Conservation (phyloP, 1,140 invertebrate species). For the Nasonia giraulti region DNA sequence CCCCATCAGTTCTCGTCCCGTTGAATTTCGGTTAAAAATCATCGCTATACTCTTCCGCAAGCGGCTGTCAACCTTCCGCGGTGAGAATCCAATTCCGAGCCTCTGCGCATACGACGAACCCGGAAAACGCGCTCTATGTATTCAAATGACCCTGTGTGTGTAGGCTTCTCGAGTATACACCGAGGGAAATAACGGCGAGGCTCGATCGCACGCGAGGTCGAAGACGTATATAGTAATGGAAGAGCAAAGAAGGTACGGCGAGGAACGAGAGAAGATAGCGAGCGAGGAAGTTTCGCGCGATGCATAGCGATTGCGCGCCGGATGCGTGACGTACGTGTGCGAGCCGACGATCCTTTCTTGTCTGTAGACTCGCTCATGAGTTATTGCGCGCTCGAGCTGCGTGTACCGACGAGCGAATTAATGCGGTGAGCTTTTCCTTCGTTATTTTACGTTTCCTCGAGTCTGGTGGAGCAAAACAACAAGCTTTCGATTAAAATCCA, state of each 20-base stretch:
- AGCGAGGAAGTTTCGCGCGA: not conserved
- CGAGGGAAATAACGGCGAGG: not conserved
- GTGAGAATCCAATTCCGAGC: too few relatives aligned
- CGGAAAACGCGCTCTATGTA: not conserved
- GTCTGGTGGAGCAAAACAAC: not conserved
- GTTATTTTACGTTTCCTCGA: too few relatives aligned
- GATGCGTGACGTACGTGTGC: not conserved
- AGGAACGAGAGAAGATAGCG: too few relatives aligned
- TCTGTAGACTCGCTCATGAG: not conserved
- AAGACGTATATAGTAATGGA: not conserved
- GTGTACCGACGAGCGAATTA: not conserved
- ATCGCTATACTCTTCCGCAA: too few relatives aligned
- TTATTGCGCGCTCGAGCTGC: not conserved
- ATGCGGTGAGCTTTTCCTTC: too few relatives aligned
- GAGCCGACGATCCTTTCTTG: not conserved
- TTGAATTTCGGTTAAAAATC: too few relatives aligned
- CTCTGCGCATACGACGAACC: too few relatives aligned
- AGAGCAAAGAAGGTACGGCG: not conserved
- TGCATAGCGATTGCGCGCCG: conserved; percentile 4
- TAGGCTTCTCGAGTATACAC: not conserved
- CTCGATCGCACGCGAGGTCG: conserved; percentile 3
- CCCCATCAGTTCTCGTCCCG: too few relatives aligned
- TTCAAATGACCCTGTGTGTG: not conserved
- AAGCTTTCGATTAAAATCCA: not conserved
- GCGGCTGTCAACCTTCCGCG: too few relatives aligned